phyloP scores from a whole-genome alignment of 2,888 invertebrate species.

The Entomobrya proxima region DNA sequence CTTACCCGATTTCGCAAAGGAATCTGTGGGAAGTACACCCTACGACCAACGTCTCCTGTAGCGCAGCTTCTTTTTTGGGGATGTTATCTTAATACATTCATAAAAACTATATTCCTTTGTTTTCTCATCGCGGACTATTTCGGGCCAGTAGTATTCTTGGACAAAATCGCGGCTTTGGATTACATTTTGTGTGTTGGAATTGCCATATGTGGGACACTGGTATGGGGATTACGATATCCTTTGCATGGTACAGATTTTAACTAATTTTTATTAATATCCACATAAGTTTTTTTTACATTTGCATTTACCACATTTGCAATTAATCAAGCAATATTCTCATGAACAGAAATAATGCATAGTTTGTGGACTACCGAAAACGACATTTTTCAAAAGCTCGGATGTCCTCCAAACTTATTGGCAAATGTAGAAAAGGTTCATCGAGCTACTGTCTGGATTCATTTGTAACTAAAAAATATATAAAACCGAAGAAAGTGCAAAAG shows the following conservation, averaged over 20 bases:
- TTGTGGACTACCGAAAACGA: conserved; percentile 38
- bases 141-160: conserved; percentile 37
- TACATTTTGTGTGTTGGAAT: conserved; percentile 52
- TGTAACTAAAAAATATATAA: conserved; percentile 28
- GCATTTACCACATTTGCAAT: no score
- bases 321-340: no score
- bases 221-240: conserved; percentile 49
- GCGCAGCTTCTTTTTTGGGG: conserved; percentile 31
- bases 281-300: neutral
- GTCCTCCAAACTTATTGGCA: neutral
- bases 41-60: neutral
- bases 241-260: conserved; percentile 27
- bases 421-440: neutral
- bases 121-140: conserved; percentile 37
- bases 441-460: conserved; percentile 50
- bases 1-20: neutral
- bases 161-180: conserved; percentile 51
- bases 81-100: neutral
- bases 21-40: neutral
- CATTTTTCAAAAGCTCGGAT: conserved; percentile 25
- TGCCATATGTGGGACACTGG: neutral
- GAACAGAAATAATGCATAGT: conserved; percentile 46
- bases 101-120: conserved; percentile 21
- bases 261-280: neutral
- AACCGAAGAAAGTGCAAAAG: no score